Evolutionary conservation across 2,888 invertebrate species (phyloP).

Genomic region (Rhingia campestris): DNA sequence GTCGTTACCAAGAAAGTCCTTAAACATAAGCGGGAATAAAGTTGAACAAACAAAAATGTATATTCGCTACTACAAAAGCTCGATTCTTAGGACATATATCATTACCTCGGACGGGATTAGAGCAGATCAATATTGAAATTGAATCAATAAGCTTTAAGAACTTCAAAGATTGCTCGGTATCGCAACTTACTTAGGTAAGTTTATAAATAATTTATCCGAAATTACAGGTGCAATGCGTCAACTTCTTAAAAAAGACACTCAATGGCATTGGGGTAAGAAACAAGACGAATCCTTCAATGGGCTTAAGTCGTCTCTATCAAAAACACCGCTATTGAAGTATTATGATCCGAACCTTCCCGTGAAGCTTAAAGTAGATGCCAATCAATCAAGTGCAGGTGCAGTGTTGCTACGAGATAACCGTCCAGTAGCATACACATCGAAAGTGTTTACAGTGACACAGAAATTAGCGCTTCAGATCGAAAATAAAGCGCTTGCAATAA

Average conservation of each 20-base stretch:
- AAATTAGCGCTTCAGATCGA: slow-evolving; percentile 35
- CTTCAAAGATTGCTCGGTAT: slow-evolving; percentile 37
- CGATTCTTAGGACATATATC: no score
- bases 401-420: slow-evolving; percentile 39
- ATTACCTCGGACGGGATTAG: no score
- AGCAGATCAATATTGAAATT: no score
- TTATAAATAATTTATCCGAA: slow-evolving; percentile 45
- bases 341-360: slow-evolving; percentile 30
- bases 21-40: no score
- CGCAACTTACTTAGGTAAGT: slow-evolving; percentile 45
- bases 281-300: slow-evolving; percentile 31
- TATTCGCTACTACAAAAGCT: no score
- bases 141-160: neutral
- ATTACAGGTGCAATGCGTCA: slow-evolving; percentile 28
- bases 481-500: slow-evolving; percentile 36
- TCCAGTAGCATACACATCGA: slow-evolving; percentile 31
- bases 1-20: no score
- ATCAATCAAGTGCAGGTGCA: no score
- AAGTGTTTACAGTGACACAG: slow-evolving; percentile 26
- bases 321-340: slow-evolving; percentile 33
- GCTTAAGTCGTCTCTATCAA: slow-evolving; percentile 25
- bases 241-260: slow-evolving; percentile 43
- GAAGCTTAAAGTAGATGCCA: slow-evolving; percentile 39
- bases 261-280: slow-evolving; percentile 31
- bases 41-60: no score